Conservation (phyloP, 2,888 invertebrate genomes). For the Himalopsyche anomala region DNA sequence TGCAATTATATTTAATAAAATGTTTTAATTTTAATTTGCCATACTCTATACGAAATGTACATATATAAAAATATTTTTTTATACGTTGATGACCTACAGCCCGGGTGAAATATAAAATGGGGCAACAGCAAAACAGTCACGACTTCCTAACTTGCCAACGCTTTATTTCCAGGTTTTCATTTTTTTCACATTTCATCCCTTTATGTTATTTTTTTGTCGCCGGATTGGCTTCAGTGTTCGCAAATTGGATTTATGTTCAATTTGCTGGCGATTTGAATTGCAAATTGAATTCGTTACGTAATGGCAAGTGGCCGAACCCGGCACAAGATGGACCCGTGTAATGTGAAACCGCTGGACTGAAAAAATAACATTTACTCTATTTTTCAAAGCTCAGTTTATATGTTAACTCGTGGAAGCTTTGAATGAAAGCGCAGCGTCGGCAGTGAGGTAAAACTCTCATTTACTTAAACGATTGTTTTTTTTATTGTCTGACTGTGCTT, state of each 20-base stretch:
- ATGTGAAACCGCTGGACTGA: slow-evolving; percentile 40
- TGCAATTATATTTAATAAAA: no score
- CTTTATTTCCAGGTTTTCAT: slow-evolving; percentile 54
- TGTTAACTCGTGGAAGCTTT: slow-evolving; percentile 29
- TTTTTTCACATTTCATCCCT: slow-evolving; percentile 63
- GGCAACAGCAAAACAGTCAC: neutral
- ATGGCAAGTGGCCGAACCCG: slow-evolving; percentile 59
- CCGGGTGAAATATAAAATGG: neutral
- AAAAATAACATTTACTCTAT: slow-evolving; percentile 42
- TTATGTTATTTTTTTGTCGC: slow-evolving; percentile 59
- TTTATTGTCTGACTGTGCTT: neutral
- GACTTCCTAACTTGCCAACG: slow-evolving; percentile 47
- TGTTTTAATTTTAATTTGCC: no score
- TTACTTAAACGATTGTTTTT: neutral
- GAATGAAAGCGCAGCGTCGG: slow-evolving; percentile 11
- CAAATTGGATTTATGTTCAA: slow-evolving; percentile 65
- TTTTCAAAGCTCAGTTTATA: slow-evolving; percentile 31
- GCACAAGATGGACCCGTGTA: slow-evolving; percentile 45
- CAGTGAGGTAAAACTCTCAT: neutral
- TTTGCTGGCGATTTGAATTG: slow-evolving; percentile 65
- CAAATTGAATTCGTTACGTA: slow-evolving; percentile 64
- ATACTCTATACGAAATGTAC: no score
- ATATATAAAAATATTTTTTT: no score
- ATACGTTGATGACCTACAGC: no score
- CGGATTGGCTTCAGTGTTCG: slow-evolving; percentile 63